Conservation (phyloP, 2,113 vertebrate species). For the Heterotis niloticus region DNA sequence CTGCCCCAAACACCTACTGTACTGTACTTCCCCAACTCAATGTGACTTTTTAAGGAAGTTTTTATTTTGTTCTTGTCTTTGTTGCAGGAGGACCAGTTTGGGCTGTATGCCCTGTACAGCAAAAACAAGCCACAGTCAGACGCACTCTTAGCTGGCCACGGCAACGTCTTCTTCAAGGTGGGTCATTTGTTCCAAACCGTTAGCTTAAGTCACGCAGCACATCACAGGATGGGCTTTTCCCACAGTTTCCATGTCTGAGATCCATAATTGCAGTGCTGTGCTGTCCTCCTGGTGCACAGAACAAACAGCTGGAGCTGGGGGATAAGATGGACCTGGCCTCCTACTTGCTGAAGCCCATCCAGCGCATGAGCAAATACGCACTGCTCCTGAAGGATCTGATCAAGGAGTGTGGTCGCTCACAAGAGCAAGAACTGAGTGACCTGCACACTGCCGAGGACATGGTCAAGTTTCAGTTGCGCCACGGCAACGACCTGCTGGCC, state of each 20-base stretch:
- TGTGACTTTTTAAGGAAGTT: constrained; percentile 39
- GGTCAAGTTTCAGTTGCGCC: constrained; percentile 91
- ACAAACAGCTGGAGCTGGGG: constrained; percentile 84
- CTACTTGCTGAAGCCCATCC: constrained; percentile 92
- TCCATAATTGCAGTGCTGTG: background rate
- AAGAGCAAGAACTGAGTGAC: constrained; percentile 79
- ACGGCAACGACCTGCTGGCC: constrained; percentile 91
- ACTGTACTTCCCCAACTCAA: background rate
- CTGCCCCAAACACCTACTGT: background rate
- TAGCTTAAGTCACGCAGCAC: background rate
- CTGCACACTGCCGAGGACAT: constrained; percentile 83
- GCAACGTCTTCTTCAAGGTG: constrained; percentile 80
- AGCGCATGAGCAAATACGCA: constrained; percentile 93
- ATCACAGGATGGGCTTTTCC: background rate
- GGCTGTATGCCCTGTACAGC: constrained; percentile 80
- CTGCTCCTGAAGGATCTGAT: constrained; percentile 89
- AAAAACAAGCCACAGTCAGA: constrained; percentile 83
- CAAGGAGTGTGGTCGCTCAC: constrained; percentile 79
- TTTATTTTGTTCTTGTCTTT: constrained; percentile 46
- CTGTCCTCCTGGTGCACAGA: constrained; percentile 52
- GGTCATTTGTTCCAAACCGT: background rate
- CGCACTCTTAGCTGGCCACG: constrained; percentile 69
- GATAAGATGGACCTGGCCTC: constrained; percentile 95
- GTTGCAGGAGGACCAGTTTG: constrained; percentile 78
- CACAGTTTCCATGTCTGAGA: background rate